These are phyloP conservation scores for Ornithoptera alexandrae DNA, from an alignment of 2,888 invertebrate genomes.

Conservation along the genomic window DNA sequence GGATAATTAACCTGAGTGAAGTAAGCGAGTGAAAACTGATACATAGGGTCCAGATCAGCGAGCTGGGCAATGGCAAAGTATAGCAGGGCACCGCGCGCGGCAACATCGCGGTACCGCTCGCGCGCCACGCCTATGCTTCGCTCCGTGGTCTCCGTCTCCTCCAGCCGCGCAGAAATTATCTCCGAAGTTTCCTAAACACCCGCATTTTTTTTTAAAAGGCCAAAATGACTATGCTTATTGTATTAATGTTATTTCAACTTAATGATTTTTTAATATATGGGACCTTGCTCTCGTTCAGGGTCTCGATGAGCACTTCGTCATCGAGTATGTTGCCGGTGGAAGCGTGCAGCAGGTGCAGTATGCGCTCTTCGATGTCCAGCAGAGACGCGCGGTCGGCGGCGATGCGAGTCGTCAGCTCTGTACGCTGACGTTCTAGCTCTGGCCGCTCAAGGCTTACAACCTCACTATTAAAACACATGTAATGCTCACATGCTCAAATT, in stretches of 20 bases:
- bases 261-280: constrained; percentile 3
- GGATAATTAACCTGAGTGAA: constrained; percentile 78
- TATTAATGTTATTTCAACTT: too few species aligned
- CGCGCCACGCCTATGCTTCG: constrained; percentile 91
- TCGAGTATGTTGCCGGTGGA: constrained; percentile 95
- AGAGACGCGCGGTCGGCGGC: constrained; percentile 92
- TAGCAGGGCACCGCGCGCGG: constrained; percentile 92
- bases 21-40: constrained; percentile 95
- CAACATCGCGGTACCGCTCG: constrained; percentile 91
- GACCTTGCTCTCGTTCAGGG: constrained; percentile 92
- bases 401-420: constrained; percentile 90
- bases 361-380: constrained; percentile 93
- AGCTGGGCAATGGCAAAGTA: constrained; percentile 95
- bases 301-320: constrained; percentile 95
- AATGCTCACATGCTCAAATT: too few species aligned
- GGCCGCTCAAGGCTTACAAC: constrained; percentile 95
- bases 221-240: too few species aligned
- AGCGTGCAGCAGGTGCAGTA: constrained; percentile 88
- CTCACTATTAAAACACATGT: constrained; percentile 71
- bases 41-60: constrained; percentile 96
- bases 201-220: too few species aligned
- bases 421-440: constrained; percentile 90
- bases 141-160: constrained; percentile 93
- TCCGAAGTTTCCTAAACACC: constrained; percentile 88
- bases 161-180: constrained; percentile 92